Evolutionary conservation across 2,113 vertebrate species (phyloP), one percentile per base, ranked within the genome.

Genomic region (Trinectes maculatus): DNA sequence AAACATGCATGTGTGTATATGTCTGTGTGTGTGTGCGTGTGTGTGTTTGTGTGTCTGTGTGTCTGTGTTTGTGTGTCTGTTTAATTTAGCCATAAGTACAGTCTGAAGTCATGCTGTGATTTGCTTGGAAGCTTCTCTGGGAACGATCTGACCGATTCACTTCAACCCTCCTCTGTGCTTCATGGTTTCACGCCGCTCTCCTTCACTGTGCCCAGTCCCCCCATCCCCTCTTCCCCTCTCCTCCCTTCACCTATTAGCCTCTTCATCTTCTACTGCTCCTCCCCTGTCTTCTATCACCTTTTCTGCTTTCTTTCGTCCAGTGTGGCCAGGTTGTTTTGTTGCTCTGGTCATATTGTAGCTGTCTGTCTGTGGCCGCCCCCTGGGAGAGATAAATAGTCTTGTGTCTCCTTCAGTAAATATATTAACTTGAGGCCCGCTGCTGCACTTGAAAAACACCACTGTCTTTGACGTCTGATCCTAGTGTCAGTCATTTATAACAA

Each of bases 131-230:
- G 48, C 51, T 57, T 34, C 69, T 72, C 77, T 85, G 83, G 72
- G 83, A 85, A 85, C 68, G n/a, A 54, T 44, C n/a, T 85, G 83
- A 87, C 80, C 82, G 71, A 80, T 83, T 73, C 51, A 24, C 57
- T 71, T 61, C 24, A 25, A 43, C 39, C 39, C 28, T 28, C 62
- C 36, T 19, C 12, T 18, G 24, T 49, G 63, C 55, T 46, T 70
- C 39, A 28, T 59, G 33, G 8, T 55, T 67, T 65, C 9, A 37
- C 24, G 16, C 57, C 43, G 16, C 25, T 48, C 19, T 68, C 22
- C 43, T 51, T 44, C 28, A 43, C 34, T 33, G 9, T 26, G 18
- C 28, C 15, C n/a, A n/a, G n/a, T n/a, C n/a, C 43, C 19, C 22
- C 19, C 49, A 7, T 39, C 44, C n/a, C 19, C 15, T 18, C 19